Evolutionary conservation across 2,888 invertebrate species (phyloP).

Genomic region (Idaea dimidiata): DNA sequence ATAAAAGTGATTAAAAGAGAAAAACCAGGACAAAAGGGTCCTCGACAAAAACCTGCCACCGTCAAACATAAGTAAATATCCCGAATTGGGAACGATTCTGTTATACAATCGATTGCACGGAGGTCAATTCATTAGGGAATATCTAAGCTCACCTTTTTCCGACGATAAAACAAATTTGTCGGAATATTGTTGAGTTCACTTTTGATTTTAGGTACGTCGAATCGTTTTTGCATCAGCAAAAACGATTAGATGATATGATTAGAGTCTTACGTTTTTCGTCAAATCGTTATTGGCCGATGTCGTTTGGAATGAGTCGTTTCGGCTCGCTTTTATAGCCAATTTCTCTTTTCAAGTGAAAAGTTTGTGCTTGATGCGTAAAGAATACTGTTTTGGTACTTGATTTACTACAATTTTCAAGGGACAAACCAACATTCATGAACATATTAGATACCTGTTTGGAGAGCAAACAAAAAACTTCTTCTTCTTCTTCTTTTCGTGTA

Average conservation of each 20-base stretch:
- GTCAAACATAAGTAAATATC: constrained; percentile 27
- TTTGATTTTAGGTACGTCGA: constrained; percentile 27
- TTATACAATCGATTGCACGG: constrained; percentile 37
- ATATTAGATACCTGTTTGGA: background rate
- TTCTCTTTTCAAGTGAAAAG: background rate
- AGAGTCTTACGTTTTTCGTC: background rate
- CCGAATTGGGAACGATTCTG: constrained; percentile 27
- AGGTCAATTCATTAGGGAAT: constrained; percentile 46
- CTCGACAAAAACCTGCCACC: constrained; percentile 17
- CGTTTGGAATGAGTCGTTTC: background rate
- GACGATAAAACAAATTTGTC: constrained; percentile 35
- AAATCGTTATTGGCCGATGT: background rate
- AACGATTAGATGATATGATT: too few relatives aligned
- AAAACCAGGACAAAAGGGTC: constrained; percentile 16
- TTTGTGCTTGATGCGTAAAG: background rate
- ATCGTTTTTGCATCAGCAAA: background rate
- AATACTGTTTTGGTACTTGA: background rate
- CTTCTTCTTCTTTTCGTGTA: too few relatives aligned
- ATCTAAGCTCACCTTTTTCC: constrained; percentile 28
- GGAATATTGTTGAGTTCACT: constrained; percentile 28
- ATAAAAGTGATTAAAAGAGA: constrained; percentile 24
- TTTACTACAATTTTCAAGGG: background rate
- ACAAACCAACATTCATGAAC: background rate
- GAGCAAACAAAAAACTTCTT: background rate
- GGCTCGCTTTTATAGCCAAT: background rate